Evolutionary conservation across 2,113 vertebrate genomes (phyloP), one percentile per base, ranked within the genome.

Genomic region (Sapajus apella): DNA sequence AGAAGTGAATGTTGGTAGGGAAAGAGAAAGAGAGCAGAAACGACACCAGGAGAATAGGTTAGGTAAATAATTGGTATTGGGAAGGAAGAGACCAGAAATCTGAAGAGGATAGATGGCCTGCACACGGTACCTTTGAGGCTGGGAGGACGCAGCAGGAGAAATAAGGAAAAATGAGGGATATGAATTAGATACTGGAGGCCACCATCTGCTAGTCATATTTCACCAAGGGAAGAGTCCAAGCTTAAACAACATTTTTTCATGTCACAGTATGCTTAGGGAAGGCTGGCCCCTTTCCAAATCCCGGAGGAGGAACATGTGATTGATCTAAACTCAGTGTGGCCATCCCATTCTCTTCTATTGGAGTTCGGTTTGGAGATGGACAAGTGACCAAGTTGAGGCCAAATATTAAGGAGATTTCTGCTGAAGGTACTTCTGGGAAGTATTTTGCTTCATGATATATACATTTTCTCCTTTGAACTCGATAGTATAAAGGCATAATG

Each of bases 61-160:
- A 64, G 43, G 64, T 45, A 2, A 35, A 61, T 30, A 72, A 87
- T 55, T 23, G 68, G 13, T 35, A 25, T 45, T 10, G 11, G 40
- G 64, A 90, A 86, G 40, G 27, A 75, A 73, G 14, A 85, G 20
- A 50, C 8, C n/a, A 66, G 37, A 86, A 85, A 20, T 8, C 3
- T 80, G 32, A 66, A 56, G 17, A 56, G 11, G 11, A 43, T 13
- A 10, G 21, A 6, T 43, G 43, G 40, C 6, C 8, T 43, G 20
- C 21, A 27, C 0, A 5, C 16, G 45, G 20, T 8, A 16, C 27
- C 8, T 32, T 1, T 16, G 21, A 56, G 79, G 5, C 13, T 30
- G 40, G 55, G 11, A 90, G 73, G 47, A 40, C 75, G 52, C 1
- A 47, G 40, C 76, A 58, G 37, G 12, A 50, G 40, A 75, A 4